Conservation (phyloP, 2,797 vertebrate species). For the Acipenser oxyrinchus region DNA sequence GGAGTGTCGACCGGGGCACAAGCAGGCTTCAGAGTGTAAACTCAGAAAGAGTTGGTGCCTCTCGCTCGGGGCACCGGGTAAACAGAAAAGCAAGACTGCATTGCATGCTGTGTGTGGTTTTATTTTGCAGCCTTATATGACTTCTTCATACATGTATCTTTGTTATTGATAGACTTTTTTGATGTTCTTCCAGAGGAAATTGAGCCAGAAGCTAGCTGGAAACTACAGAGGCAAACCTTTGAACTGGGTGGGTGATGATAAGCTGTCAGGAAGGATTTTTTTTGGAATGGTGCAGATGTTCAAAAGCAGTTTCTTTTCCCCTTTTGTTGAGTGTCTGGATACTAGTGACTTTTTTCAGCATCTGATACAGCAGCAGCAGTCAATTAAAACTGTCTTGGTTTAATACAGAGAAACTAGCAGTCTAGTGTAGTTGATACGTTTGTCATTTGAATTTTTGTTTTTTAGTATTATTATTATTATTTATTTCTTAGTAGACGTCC, state of each 20-base stretch:
- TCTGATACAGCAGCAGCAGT: no score
- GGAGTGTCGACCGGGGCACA: background rate
- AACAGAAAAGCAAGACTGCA: no score
- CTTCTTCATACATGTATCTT: background rate
- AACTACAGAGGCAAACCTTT: background rate
- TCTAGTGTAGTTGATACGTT: no score
- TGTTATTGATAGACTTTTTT: constrained; percentile 1
- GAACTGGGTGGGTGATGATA: constrained; percentile 27
- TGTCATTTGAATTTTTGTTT: no score
- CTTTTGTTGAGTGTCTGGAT: constrained; percentile 3
- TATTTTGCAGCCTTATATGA: no score
- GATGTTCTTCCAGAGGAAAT: background rate
- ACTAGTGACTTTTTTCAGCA: background rate
- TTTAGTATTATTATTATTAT: no score
- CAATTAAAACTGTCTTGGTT: no score
- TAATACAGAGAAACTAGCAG: no score
- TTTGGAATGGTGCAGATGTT: constrained; percentile 43
- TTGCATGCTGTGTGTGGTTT: no score
- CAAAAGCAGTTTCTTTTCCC: constrained; percentile 10
- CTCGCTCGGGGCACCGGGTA: constrained; percentile 5
- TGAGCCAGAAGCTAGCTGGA: background rate
- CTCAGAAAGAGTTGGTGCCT: no score
- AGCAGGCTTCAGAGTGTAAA: background rate
- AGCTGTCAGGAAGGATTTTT: constrained; percentile 43
- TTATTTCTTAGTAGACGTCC: no score